Percentiles rank a stretch among this genome's conserved stretches.
These are phyloP conservation scores for Sarcophaga rosellei DNA, from an alignment of 2,888 invertebrate species.

Conservation along the genomic window DNA sequence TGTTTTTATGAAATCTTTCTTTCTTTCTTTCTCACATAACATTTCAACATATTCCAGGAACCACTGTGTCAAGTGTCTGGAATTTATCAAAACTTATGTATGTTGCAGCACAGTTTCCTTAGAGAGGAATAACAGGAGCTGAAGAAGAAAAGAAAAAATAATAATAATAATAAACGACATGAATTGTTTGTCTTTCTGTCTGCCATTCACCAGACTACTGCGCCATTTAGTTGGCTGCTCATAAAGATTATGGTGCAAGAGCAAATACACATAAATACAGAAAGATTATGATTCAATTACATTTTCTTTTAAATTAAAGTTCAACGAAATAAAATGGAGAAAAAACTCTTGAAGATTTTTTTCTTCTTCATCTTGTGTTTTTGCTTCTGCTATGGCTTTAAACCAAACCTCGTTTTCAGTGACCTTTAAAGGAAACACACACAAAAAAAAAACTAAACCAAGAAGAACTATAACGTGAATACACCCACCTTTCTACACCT, in stretches of 20 bases:
- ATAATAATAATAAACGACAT: slow-evolving; percentile 19
- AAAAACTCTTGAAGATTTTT: slow-evolving; percentile 17
- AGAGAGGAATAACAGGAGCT: too few relatives aligned
- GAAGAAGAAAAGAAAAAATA: too few relatives aligned
- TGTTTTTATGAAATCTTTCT: too few relatives aligned
- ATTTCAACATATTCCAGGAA: background rate
- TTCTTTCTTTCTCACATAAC: too few relatives aligned
- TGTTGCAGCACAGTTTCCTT: too few relatives aligned
- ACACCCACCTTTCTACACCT: slow-evolving; percentile 67
- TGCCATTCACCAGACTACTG: slow-evolving; percentile 44
- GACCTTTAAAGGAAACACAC: slow-evolving; percentile 40
- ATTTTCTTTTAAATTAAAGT: slow-evolving; percentile 55
- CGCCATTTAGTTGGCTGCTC: slow-evolving; percentile 19
- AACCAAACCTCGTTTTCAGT: slow-evolving; percentile 55
- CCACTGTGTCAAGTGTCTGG: background rate
- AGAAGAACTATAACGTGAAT: slow-evolving; percentile 53
- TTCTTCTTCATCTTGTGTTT: background rate
- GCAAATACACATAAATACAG: slow-evolving; percentile 16
- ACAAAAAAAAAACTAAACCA: slow-evolving; percentile 24
- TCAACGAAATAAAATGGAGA: slow-evolving; percentile 54
- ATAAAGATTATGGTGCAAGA: slow-evolving; percentile 45
- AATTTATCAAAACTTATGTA: background rate
- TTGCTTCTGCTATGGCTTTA: background rate
- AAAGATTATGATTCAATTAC: slow-evolving; percentile 67
- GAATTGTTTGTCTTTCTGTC: slow-evolving; percentile 55